A percentile compares a stretch with the other conserved stretches of the same genome.
These are phyloP conservation scores for Drosophila willistoni DNA, from an alignment of 1,140 invertebrate genomes.

Conservation along the genomic window DNA sequence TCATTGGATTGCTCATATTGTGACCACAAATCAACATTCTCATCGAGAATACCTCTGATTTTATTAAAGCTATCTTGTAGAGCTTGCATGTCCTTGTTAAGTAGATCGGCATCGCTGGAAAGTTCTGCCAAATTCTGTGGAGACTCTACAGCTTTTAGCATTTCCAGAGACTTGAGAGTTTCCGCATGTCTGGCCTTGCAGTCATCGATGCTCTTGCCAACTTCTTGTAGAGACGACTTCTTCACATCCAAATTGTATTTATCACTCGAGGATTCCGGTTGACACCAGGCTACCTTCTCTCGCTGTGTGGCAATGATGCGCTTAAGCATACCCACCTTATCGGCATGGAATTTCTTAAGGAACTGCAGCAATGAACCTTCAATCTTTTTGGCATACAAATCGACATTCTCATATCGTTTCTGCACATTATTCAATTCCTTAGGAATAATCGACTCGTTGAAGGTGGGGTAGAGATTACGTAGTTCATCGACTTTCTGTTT, in stretches of 20 bases:
- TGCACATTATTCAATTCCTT: conserved; percentile 92
- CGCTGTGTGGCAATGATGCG: conserved; percentile 90
- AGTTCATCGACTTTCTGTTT: conserved; percentile 88
- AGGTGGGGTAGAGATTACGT: conserved; percentile 90
- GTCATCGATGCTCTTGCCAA: conserved; percentile 89
- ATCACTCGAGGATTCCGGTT: conserved; percentile 93
- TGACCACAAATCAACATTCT: conserved; percentile 91
- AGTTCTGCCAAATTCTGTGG: conserved; percentile 87
- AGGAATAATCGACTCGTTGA: conserved; percentile 89
- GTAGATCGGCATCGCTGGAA: conserved; percentile 86
- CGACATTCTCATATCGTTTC: conserved; percentile 90
- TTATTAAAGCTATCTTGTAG: conserved; percentile 87
- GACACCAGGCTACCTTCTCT: conserved; percentile 97
- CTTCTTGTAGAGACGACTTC: conserved; percentile 90
- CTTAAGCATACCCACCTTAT: conserved; percentile 92
- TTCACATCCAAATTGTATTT: conserved; percentile 97
- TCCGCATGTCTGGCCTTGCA: conserved; percentile 87
- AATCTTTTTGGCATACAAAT: conserved; percentile 91
- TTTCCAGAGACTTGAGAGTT: conserved; percentile 87
- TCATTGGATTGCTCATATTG: conserved; percentile 91
- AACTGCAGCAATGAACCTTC: conserved; percentile 91
- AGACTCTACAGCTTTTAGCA: conserved; percentile 88
- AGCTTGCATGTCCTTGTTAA: conserved; percentile 88
- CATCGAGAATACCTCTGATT: conserved; percentile 88
- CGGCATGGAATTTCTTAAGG: conserved; percentile 93